Base-by-base conservation (phyloP, 2,113 vertebrate genomes). In the Planiliza haematocheilus region DNA sequence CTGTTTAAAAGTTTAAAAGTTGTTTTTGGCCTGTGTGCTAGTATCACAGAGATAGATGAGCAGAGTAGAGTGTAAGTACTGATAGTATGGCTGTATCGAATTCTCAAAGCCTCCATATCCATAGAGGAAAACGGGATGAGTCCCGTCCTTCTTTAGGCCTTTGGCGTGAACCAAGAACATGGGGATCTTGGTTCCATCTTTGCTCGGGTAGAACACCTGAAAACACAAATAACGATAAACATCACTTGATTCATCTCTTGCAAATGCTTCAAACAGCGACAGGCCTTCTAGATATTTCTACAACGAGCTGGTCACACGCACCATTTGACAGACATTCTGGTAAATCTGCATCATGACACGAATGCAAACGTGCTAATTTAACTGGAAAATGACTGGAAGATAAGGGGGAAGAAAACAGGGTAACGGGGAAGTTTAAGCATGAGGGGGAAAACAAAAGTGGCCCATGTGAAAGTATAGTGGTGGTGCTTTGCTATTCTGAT, bases 71-170 rank as follows among this genome's bases (percentile, higher is more conserved):
- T 30, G 2, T 53, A 79, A 93, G 85, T 34, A 94, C 94, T 93
- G 92, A 72, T 91, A 94, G 71, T 83, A 53, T 0, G 94, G 94
- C 21, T 93, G 93, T 18, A 94, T 89, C 9, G 93, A 89, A 17
- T 65, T 38, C 61, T 94, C 93, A 13, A 94, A 94, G 42, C 94
- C 94, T 65, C 93, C 94, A 0, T 94, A 94, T 59, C 93, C 94
- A 11, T 94, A 91, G 10, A 94, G 91, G 55, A 94, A 92, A 4
- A 94, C 87, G 0, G 93, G 92, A 56, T 93, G 81, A 18, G 79
- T 87, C 10, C 87, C 81, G 2, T 94, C 91, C 18, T 71, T 89
- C 80, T 91, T 41, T 13, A 94, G 74, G 41, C 79, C 41, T 16
- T 83, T 86, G 14, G 88, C 36, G 1, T 94, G 92, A 11, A 94